Evolutionary conservation across 2,113 vertebrate species (phyloP), one percentile per base, ranked within the genome.

Genomic region (Leucosticte australis): DNA sequence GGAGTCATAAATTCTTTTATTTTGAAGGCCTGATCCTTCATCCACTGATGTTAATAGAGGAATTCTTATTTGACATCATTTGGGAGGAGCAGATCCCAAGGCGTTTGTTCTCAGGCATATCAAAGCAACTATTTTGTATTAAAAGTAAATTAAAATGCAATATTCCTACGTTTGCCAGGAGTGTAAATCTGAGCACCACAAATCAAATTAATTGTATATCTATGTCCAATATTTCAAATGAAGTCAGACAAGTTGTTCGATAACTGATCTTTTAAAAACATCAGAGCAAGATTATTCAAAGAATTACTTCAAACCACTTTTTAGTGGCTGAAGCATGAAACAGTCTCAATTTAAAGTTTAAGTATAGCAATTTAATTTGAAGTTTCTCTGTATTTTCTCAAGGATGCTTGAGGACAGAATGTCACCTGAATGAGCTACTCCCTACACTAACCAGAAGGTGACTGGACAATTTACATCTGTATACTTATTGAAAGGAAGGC

Each of bases 81-180:
- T 73, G 68, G 79, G 88, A 94, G 76, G 71, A 93, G 50, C 56
- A 93, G 83, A 90, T 93, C 90, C 92, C 85, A 95, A 88, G 82
- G 88, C 73, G 0, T 49, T 96, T 94, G 59, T 92, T 96, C 83
- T 91, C 56, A 71, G 76, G 21, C 85, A 75, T 94, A 94, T 94
- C 95, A 97, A 96, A 97, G 95, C 73, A 97, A 94, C 68, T 94
- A 83, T 91, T 90, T 83, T 75, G 68, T 83, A 95, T 60, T 86
- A 87, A 71, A 90, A 93, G 79, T 89, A 90, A 95, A 96, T 93
- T 86, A 87, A 96, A 94, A 81, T 63, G 79, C 23, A 71, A 15
- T 90, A 83, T 63, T 74, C 56, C 44, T 86, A 46, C 33, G 22
- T 94, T 94, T 93, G 85, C 83, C 80, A 92, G 83, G 69, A 83